phyloP scores from a whole-genome alignment of 92 coral and sea anemone species.

The Desmophyllum pertusum region DNA sequence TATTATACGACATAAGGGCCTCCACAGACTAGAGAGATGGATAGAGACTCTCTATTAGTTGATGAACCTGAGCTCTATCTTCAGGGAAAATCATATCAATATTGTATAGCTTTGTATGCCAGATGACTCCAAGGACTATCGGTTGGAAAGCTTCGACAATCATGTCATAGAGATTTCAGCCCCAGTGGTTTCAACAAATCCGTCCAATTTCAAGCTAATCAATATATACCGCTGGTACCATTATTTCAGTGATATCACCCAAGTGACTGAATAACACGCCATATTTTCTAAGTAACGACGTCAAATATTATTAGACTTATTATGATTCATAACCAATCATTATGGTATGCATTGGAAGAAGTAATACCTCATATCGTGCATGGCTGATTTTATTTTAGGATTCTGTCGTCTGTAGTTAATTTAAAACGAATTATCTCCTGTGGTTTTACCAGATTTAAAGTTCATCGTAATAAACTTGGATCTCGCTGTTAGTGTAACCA shows the following conservation, averaged over 20 bases:
- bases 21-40: no score
- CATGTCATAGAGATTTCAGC: not conserved
- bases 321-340: not conserved
- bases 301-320: no score
- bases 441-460: not conserved
- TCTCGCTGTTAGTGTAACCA: not conserved
- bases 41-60: no score
- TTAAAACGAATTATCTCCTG: not conserved
- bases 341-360: not conserved
- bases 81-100: no score
- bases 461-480: not conserved
- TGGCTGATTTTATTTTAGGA: not conserved
- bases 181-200: not conserved
- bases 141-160: not conserved
- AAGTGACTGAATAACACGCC: no score
- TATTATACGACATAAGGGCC: no score
- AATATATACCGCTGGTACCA: not conserved
- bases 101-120: no score
- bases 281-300: not conserved
- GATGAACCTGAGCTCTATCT: no score
- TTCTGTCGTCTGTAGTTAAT: not conserved
- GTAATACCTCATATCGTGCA: not conserved
- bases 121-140: not conserved
- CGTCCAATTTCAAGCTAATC: not conserved
- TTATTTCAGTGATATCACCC: not conserved